Percentiles rank a stretch among this genome's conserved stretches.
Conservation (phyloP, 2,888 invertebrate genomes). For the Theristus sp. region DNA sequence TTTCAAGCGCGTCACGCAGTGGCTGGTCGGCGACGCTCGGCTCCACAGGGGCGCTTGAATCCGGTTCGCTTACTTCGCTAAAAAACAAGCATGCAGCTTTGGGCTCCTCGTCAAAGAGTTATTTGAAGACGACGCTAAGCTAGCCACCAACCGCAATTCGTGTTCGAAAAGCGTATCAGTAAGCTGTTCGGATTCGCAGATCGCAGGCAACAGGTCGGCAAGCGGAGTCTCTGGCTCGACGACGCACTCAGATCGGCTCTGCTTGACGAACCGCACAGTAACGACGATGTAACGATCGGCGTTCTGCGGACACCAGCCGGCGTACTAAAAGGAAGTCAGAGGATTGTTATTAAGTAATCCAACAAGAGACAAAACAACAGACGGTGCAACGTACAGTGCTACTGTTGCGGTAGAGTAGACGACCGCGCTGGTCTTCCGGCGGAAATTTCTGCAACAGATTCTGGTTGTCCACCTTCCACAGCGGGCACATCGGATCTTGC, state of each 20-base stretch:
- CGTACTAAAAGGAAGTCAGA: conserved; percentile 19
- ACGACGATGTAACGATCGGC: conserved; percentile 18
- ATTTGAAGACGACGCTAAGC: no score
- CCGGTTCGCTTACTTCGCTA: neutral
- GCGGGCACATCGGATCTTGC: conserved; percentile 18
- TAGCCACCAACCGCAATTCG: no score
- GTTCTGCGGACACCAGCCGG: conserved; percentile 26
- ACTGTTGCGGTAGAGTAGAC: neutral
- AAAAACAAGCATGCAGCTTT: no score
- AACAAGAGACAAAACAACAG: neutral
- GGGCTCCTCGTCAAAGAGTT: no score
- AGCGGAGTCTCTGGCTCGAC: conserved; percentile 20
- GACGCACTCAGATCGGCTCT: conserved; percentile 11
- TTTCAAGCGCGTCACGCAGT: conserved; percentile 2
- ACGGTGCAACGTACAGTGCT: conserved; percentile 6
- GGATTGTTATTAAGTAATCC: no score
- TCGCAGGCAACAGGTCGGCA: conserved; percentile 18
- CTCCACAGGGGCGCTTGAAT: no score
- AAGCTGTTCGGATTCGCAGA: neutral
- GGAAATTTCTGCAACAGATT: conserved; percentile 26
- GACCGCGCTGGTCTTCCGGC: neutral
- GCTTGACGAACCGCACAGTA: conserved; percentile 11
- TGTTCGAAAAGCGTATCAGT: neutral
- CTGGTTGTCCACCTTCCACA: conserved; percentile 27
- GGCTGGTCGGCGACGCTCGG: conserved; percentile 4